Evolutionary conservation across 2,888 invertebrate genomes (phyloP), one percentile per base, ranked within the genome.

Genomic region (Cantharis flavilabris): DNA sequence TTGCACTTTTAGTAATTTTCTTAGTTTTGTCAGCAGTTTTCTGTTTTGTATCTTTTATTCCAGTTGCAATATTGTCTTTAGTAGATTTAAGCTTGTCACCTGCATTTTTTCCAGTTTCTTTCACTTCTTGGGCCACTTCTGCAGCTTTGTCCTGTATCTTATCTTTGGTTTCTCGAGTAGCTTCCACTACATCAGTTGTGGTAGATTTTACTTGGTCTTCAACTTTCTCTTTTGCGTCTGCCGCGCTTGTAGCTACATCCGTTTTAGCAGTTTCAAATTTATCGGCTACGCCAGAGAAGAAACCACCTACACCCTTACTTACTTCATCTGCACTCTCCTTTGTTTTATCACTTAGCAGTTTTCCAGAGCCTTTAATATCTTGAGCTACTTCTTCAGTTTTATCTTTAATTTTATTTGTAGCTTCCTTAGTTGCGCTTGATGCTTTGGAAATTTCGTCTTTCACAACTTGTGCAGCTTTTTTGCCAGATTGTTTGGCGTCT

Each of bases 131-230:
- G 70, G 16, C 77, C 0, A 81, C 80, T 2, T 84, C 84, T 0
- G 82, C 81, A 0, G 80, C 70, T 7, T 77, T 81, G n/a, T 84
- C 84, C 30, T 81, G 81, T 62, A 77, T 71, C 72, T 80, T 80
- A 28, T 84, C 83, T 20, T 79, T 80, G 16, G 81, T 77, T 7
- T 70, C 73, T 76, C 70, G 67, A 3, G 67, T 70, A 10, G 63
- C 18, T 10, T 76, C 76, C 11, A 65, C 67, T 11, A 74, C 28
- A 10, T 79, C 80, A 65, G 75, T 76, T 11, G 79, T n/a, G 20
- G 73, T 79, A 16, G 76, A 78, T 28, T 62, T 73, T 28, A 80
- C 72, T 71, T 79, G 80, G 1, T 70, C 73, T 3, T 81, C 80
- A n/a, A 81, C 71, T 75, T 70, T 63, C 3, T 69, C 16, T 72